phyloP scores from a whole-genome alignment of 2,797 vertebrate species.

The Diceros bicornis region DNA sequence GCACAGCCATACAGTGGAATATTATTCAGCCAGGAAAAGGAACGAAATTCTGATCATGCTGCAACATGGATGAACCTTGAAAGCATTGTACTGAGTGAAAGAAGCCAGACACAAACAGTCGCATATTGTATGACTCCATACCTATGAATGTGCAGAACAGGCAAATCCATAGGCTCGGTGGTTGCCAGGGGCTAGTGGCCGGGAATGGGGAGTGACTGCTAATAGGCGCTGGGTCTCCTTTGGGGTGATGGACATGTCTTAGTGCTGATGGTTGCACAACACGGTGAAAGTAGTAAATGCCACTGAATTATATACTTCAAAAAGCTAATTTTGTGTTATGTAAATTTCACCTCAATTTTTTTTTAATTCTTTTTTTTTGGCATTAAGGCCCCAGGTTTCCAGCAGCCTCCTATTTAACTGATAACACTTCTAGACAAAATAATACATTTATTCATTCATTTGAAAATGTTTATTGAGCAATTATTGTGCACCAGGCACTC shows the following conservation, averaged over 20 bases:
- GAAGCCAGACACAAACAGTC: background rate
- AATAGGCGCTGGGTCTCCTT: rapidly evolving
- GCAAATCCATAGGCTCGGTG: background rate
- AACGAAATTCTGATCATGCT: background rate
- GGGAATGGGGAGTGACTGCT: too few species aligned
- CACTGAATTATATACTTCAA: background rate
- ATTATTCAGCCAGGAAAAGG: background rate
- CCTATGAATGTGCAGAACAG: rapidly evolving
- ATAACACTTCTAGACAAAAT: background rate
- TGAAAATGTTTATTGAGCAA: background rate
- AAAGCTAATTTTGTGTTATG: rapidly evolving
- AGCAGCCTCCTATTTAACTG: background rate
- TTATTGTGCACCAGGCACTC: too few species aligned
- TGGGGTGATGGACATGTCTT: too few species aligned
- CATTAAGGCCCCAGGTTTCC: background rate
- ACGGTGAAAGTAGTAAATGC: background rate
- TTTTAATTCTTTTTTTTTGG: background rate
- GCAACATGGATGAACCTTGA: rapidly evolving
- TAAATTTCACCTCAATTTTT: background rate
- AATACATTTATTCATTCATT: background rate
- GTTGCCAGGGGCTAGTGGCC: too few species aligned
- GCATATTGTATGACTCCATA: rapidly evolving
- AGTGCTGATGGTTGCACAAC: too few species aligned
- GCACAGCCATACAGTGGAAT: rapidly evolving
- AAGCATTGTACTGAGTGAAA: background rate